These are phyloP conservation scores for Spialia ferax DNA, from an alignment of 2,888 invertebrate genomes.

Conservation along the genomic window DNA sequence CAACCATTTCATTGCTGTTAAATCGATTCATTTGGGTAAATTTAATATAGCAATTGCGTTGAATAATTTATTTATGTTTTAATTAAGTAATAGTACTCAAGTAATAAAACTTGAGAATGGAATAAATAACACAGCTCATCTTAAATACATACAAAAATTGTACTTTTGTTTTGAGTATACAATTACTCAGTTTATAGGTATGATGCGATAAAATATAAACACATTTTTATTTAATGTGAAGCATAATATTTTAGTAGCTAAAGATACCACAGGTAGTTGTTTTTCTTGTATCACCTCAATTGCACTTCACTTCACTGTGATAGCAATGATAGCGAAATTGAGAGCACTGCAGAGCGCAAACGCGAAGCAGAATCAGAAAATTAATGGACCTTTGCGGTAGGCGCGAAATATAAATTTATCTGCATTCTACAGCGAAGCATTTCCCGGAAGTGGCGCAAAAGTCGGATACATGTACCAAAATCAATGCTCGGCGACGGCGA, in stretches of 20 bases:
- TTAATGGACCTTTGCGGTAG: constrained; percentile 31
- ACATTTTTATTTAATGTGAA: constrained; percentile 4
- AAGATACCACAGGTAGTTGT: constrained; percentile 21
- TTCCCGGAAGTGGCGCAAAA: constrained; percentile 41
- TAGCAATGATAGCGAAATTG: constrained; percentile 13
- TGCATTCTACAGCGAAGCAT: constrained; percentile 29
- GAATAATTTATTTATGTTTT: background rate
- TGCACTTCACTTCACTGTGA: constrained; percentile 16
- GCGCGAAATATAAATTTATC: constrained; percentile 37
- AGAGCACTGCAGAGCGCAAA: constrained; percentile 41
- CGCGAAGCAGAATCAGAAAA: constrained; percentile 36
- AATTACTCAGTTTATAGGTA: background rate
- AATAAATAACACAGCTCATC: background rate
- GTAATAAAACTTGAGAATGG: background rate
- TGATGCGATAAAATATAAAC: background rate
- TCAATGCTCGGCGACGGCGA: background rate
- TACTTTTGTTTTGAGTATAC: background rate
- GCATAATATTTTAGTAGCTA: background rate
- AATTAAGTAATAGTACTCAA: background rate
- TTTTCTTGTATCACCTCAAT: constrained; percentile 24
- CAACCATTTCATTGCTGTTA: constrained; percentile 77
- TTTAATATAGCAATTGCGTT: constrained; percentile 29
- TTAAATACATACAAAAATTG: background rate
- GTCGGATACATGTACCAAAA: constrained; percentile 22
- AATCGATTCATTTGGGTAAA: constrained; percentile 68